Evolutionary conservation across 2,113 vertebrate species (phyloP).

Genomic region (Trachemys scripta): DNA sequence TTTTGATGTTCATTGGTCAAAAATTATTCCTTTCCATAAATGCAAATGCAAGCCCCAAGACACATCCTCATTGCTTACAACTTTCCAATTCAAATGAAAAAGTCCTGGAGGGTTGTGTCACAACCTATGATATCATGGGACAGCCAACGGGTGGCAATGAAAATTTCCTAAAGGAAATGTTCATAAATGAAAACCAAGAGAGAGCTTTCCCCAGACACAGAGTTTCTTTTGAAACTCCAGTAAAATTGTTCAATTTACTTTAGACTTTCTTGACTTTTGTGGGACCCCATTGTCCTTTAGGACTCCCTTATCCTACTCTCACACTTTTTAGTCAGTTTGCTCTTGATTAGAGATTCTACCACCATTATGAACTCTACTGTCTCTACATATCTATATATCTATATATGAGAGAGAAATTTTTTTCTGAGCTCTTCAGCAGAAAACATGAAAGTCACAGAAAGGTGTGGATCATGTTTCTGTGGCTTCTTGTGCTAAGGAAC

Average conservation of each 20-base stretch:
- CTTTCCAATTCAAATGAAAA: conserved; percentile 55
- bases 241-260: conserved; percentile 44
- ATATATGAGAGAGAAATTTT: conserved; percentile 43
- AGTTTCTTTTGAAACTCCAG: conserved; percentile 28
- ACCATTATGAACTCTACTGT: conserved; percentile 57
- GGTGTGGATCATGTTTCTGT: conserved; percentile 53
- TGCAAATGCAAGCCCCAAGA: conserved; percentile 40
- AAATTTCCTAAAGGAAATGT: not conserved
- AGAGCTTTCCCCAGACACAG: not conserved
- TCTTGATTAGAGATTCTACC: conserved; percentile 66
- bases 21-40: conserved; percentile 38
- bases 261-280: conserved; percentile 49
- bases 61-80: conserved; percentile 2
- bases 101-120: not conserved
- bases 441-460: conserved; percentile 67
- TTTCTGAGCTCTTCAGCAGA: conserved; percentile 69
- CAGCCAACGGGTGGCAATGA: not conserved
- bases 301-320: conserved; percentile 51
- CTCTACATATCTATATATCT: conserved; percentile 44
- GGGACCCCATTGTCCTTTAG: conserved; percentile 35
- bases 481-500: conserved; percentile 11
- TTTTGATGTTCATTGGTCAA: not conserved
- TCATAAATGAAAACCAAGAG: not conserved
- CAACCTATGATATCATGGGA: not conserved
- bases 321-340: conserved; percentile 56